These are phyloP conservation scores for Clinocottus analis DNA, from an alignment of 2,113 vertebrate species.

Conservation along the genomic window DNA sequence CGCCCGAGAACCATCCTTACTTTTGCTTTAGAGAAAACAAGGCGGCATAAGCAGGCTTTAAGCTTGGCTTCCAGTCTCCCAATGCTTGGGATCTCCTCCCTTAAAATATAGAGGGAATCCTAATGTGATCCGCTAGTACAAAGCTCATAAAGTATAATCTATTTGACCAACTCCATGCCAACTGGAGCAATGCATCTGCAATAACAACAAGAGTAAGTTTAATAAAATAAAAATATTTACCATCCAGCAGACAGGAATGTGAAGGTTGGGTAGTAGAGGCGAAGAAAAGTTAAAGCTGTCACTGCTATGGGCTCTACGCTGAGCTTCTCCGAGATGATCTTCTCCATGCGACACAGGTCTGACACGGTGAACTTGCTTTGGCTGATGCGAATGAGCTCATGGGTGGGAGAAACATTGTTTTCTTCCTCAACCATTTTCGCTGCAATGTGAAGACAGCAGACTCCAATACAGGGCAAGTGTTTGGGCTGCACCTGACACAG, in stretches of 20 bases:
- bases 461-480: constrained; percentile 94
- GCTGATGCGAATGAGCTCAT: constrained; percentile 95
- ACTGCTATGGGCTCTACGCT: constrained; percentile 92
- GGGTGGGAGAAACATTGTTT: constrained; percentile 87
- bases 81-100: constrained; percentile 91
- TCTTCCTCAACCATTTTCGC: constrained; percentile 90
- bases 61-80: constrained; percentile 97
- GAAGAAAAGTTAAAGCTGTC: constrained; percentile 98
- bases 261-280: constrained; percentile 92
- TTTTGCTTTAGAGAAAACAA: constrained; percentile 97
- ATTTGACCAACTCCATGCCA: constrained; percentile 42
- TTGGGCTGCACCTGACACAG: constrained; percentile 91
- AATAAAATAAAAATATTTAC: constrained; percentile 75
- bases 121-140: constrained; percentile 58
- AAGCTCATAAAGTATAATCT: constrained; percentile 51
- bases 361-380: constrained; percentile 98
- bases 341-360: constrained; percentile 95
- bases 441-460: constrained; percentile 95
- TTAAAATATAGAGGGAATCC: constrained; percentile 75
- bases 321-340: constrained; percentile 95
- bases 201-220: background rate
- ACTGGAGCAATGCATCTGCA: constrained; percentile 22
- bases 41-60: constrained; percentile 95
- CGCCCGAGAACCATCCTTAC: constrained; percentile 81
- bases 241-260: constrained; percentile 87